These are phyloP conservation scores for Spea multiplicata DNA, from an alignment of 2,113 vertebrate genomes.

Conservation along the genomic window DNA sequence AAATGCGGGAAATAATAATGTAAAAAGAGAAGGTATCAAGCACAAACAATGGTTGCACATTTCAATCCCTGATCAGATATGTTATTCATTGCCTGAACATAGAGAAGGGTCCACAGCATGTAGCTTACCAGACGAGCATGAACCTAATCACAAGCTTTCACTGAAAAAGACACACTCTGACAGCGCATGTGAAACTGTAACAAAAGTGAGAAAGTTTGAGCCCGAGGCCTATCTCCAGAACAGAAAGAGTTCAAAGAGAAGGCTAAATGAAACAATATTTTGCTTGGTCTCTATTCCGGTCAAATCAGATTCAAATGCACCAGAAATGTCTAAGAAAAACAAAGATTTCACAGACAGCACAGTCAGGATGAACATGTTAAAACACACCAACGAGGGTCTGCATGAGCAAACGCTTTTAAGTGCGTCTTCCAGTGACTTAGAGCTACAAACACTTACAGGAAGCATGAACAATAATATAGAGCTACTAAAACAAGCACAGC, in stretches of 20 bases:
- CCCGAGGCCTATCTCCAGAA: constrained; percentile 73
- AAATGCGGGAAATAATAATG: constrained; percentile 50
- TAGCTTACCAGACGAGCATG: constrained; percentile 52
- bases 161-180: constrained; percentile 65
- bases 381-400: constrained; percentile 77
- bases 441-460: constrained; percentile 89
- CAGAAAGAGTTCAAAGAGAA: constrained; percentile 89
- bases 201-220: constrained; percentile 84
- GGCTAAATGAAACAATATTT: constrained; percentile 94
- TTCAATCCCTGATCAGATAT: constrained; percentile 56
- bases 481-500: constrained; percentile 75
- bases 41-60: constrained; percentile 70
- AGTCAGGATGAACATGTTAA: constrained; percentile 66
- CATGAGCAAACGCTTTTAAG: constrained; percentile 91
- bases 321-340: constrained; percentile 84
- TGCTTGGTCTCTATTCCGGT: constrained; percentile 93
- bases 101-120: constrained; percentile 63
- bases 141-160: constrained; percentile 46
- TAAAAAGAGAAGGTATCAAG: constrained; percentile 49
- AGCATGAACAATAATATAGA: constrained; percentile 80
- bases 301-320: constrained; percentile 77
- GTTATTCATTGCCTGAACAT: constrained; percentile 69
- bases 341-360: constrained; percentile 75
- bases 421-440: constrained; percentile 90
- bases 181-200: constrained; percentile 72